phyloP scores from a whole-genome alignment of 2,888 invertebrate genomes.

The Eilema caniola region DNA sequence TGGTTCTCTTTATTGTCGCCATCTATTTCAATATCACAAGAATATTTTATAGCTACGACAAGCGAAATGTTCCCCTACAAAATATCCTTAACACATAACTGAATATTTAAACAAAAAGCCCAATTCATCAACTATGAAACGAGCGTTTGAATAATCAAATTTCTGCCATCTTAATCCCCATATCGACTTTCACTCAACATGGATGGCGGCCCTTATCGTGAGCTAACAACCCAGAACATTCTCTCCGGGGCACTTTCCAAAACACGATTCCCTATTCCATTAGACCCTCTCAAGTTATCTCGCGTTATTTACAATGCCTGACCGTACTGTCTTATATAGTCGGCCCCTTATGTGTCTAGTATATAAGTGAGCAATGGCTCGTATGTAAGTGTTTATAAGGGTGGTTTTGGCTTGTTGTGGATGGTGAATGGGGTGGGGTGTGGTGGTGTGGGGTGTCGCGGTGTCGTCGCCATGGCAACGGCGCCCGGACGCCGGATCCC shows the following conservation, averaged over 20 bases:
- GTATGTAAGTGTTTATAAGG: slow-evolving; percentile 68
- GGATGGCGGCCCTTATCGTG: slow-evolving; percentile 64
- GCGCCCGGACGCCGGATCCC: slow-evolving; percentile 88
- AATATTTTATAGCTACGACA: neutral
- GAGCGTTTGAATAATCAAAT: slow-evolving; percentile 78
- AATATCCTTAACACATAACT: neutral
- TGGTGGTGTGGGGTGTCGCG: slow-evolving; percentile 76
- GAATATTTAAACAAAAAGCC: slow-evolving; percentile 30
- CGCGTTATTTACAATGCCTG: slow-evolving; percentile 86
- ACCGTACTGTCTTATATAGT: slow-evolving; percentile 85
- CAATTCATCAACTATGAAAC: slow-evolving; percentile 62
- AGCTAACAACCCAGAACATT: slow-evolving; percentile 80
- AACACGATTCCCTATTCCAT: slow-evolving; percentile 86
- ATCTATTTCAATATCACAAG: slow-evolving; percentile 6
- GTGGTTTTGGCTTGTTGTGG: slow-evolving; percentile 61
- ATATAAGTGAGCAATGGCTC: slow-evolving; percentile 78
- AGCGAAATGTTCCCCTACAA: neutral
- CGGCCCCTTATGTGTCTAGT: slow-evolving; percentile 78
- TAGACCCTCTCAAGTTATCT: slow-evolving; percentile 85
- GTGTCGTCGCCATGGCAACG: slow-evolving; percentile 88
- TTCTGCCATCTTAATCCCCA: slow-evolving; percentile 71
- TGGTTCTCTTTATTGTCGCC: neutral
- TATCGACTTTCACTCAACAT: slow-evolving; percentile 84
- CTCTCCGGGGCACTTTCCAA: slow-evolving; percentile 83
- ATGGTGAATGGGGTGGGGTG: slow-evolving; percentile 54